Conservation (phyloP, 64 coral and sea anemone genomes). For the Platygyra sinensis region DNA sequence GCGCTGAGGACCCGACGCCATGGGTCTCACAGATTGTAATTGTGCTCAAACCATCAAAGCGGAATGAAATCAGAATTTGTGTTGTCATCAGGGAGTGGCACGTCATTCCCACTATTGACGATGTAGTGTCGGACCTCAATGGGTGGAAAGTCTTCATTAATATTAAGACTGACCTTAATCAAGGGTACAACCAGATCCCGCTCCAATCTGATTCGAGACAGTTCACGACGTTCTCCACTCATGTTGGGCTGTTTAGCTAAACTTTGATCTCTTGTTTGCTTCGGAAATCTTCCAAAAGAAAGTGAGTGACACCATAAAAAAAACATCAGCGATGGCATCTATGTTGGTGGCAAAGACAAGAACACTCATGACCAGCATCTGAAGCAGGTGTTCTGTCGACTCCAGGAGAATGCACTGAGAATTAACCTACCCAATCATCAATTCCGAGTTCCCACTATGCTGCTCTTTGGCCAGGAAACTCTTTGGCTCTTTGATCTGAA, state of each 20-base stretch:
- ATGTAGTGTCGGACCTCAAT: conserved; percentile 48
- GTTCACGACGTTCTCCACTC: conserved; percentile 53
- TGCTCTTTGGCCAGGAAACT: conserved; percentile 52
- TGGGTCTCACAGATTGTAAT: conserved; percentile 69
- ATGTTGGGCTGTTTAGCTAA: conserved; percentile 44
- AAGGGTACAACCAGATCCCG: conserved; percentile 57
- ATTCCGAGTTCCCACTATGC: conserved; percentile 31
- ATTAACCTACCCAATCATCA: conserved; percentile 31
- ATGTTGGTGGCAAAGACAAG: conserved; percentile 29
- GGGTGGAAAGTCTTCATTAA: conserved; percentile 57
- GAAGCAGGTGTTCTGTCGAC: background rate
- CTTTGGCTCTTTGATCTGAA: too few relatives aligned
- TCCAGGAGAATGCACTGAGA: conserved; percentile 43
- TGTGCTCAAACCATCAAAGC: too few relatives aligned
- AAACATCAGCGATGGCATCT: conserved; percentile 53
- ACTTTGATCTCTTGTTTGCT: conserved; percentile 30
- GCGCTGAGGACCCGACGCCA: conserved; percentile 60
- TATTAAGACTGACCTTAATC: conserved; percentile 38
- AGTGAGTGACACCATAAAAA: conserved; percentile 24
- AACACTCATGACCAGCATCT: conserved; percentile 33
- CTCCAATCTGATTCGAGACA: conserved; percentile 35
- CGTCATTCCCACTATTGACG: conserved; percentile 41
- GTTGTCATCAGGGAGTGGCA: conserved; percentile 49
- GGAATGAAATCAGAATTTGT: conserved; percentile 65
- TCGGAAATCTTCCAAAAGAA: conserved; percentile 40